phyloP scores from a whole-genome alignment of 2,797 vertebrate species.

The Gobio occitaniae region DNA sequence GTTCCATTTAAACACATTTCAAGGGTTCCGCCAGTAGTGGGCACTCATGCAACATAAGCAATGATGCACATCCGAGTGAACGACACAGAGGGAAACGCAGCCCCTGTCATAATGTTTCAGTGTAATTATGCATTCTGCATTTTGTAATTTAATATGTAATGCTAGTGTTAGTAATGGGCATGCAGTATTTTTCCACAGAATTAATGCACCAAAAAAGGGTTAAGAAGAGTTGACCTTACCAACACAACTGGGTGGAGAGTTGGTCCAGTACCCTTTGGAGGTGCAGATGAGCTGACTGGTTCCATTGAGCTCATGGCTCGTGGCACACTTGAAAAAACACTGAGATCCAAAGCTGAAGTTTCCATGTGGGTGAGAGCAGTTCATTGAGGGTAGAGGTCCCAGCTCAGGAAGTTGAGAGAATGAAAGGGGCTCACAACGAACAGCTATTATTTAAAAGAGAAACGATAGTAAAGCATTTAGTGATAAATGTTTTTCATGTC shows the following conservation, averaged over 20 bases:
- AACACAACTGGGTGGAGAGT: slow-evolving; percentile 43
- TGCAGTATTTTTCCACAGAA: background rate
- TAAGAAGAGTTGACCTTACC: slow-evolving; percentile 14
- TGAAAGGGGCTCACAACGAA: slow-evolving; percentile 32
- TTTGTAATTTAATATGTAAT: background rate
- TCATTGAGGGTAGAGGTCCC: slow-evolving; percentile 17
- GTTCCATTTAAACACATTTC: too few relatives aligned
- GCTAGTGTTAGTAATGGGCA: background rate
- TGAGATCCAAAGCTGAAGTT: slow-evolving; percentile 67
- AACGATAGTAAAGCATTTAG: background rate
- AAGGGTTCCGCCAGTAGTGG: too few relatives aligned
- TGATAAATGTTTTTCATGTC: background rate
- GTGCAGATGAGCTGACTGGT: slow-evolving; percentile 67
- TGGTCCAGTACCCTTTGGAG: slow-evolving; percentile 69
- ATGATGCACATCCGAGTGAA: too few relatives aligned
- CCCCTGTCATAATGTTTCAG: background rate
- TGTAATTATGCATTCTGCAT: background rate
- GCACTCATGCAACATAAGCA: too few relatives aligned
- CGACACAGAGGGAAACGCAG: too few relatives aligned
- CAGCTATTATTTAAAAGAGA: slow-evolving; percentile 28
- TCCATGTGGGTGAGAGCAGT: slow-evolving; percentile 47
- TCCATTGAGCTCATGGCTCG: slow-evolving; percentile 67
- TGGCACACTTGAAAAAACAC: slow-evolving; percentile 64
- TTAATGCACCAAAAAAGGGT: background rate
- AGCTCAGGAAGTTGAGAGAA: background rate